These are phyloP conservation scores for Lasiurus borealis DNA, from an alignment of 2,113 vertebrate species.

Conservation along the genomic window DNA sequence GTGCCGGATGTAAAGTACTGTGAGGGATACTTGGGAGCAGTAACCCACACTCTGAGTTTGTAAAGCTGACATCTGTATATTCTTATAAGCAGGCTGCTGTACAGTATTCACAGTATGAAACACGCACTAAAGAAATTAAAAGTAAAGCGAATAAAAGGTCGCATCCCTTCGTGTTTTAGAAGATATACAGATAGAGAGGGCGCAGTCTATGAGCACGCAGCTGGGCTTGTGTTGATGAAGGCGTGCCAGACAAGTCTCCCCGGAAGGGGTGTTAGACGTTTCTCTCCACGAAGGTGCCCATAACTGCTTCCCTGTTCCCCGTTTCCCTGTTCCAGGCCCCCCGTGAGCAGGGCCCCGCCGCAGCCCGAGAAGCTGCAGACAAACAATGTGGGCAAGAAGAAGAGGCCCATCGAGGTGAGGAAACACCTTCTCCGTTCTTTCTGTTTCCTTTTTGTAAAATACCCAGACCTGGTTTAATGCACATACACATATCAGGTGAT, in stretches of 20 bases:
- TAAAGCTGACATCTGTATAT: neutral
- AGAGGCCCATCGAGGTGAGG: conserved; percentile 97
- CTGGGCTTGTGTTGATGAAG: neutral
- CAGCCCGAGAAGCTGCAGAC: conserved; percentile 98
- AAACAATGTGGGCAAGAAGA: conserved; percentile 99
- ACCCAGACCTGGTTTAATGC: conserved; percentile 14
- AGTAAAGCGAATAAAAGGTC: conserved; percentile 1
- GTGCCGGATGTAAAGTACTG: neutral
- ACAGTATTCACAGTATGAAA: conserved; percentile 9
- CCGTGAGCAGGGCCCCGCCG: conserved; percentile 98
- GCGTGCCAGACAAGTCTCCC: neutral
- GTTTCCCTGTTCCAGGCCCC: conserved; percentile 95
- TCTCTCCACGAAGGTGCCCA: neutral
- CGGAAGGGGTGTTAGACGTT: neutral
- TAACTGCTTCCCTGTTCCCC: no score
- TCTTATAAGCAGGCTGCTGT: neutral
- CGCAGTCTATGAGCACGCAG: neutral
- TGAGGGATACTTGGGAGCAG: neutral
- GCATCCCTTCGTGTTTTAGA: neutral
- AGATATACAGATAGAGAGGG: neutral
- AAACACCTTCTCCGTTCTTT: neutral
- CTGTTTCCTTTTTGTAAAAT: neutral
- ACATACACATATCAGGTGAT: neutral
- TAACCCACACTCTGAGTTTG: neutral
- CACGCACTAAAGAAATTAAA: neutral